Evolutionary conservation across 2,888 invertebrate species (phyloP), one percentile per base, ranked within the genome.

Genomic region (Schizotus pectinicornis): DNA sequence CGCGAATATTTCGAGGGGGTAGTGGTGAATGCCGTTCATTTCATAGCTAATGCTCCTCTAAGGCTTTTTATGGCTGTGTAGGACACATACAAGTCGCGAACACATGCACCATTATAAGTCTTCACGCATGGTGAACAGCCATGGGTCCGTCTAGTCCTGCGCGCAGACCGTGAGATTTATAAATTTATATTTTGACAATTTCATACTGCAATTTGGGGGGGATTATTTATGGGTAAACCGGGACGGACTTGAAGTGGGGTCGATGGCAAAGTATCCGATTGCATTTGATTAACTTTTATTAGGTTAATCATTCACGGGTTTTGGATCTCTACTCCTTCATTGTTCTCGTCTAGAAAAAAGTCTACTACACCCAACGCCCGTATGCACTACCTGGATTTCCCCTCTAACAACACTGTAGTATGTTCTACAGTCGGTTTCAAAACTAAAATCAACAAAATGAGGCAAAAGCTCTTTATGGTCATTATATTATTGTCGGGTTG

Each of bases 151-250:
- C 55, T 67, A 59, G 67, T 67, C 68, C 59, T 65, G 68, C 63
- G 74, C 69, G 69, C 69, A 69, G 71, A 76, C 77, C 79, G 76
- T 79, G 77, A 79, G 79, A 80, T 80, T 80, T 80, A 80, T 79
- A 79, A 78, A 78, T 79, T 79, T 79, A 77, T 79, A 80, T 80
- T 80, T 80, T 80, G 79, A 79, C 79, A 79, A 79, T 79, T 75
- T 74, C 74, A 74, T 76, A 74, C 72, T 72, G 68, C 74, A 75
- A 76, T 77, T 77, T 75, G 73, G 75, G 76, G n/a, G 75, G 67
- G 63, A 73, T 77, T 76, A 79, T 79, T 78, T 78, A 79, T 77
- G 73, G 69, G 67, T 53, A 63, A 60, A 63, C 62, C 57, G 64
- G 64, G 65, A 70, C 67, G 62, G 59, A 61, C 62, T 56, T 60